Conservation (phyloP, 2,113 vertebrate genomes). For the Naja naja region DNA sequence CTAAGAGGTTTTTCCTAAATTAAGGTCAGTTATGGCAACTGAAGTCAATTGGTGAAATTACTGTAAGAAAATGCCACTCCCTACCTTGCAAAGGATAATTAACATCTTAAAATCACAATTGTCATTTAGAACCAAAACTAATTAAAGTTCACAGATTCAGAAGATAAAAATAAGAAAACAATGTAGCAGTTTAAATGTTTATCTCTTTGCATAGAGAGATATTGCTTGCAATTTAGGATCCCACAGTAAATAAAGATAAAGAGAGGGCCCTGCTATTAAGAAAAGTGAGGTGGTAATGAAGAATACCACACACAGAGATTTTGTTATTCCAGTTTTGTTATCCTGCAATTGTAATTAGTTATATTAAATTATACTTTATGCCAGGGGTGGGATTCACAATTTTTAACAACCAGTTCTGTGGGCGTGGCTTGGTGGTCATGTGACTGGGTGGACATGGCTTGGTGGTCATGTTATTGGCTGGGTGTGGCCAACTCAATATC, state of each 20-base stretch:
- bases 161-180: neutral
- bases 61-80: neutral
- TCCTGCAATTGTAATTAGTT: neutral
- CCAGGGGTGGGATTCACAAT: no score
- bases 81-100: neutral
- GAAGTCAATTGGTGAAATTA: neutral
- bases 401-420: no score
- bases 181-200: neutral
- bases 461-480: no score
- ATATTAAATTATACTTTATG: neutral
- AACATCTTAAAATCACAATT: neutral
- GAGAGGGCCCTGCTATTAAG: neutral
- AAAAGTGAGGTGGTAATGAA: neutral
- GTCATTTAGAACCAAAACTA: neutral
- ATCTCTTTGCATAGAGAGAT: neutral
- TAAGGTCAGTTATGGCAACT: neutral
- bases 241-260: neutral
- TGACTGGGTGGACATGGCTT: no score
- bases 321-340: neutral
- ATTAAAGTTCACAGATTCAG: neutral
- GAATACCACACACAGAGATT: neutral
- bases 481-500: no score
- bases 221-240: neutral
- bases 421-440: no score
- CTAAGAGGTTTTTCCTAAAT: neutral